phyloP scores from a whole-genome alignment of 1,140 invertebrate species.

The Cydia amplana region DNA sequence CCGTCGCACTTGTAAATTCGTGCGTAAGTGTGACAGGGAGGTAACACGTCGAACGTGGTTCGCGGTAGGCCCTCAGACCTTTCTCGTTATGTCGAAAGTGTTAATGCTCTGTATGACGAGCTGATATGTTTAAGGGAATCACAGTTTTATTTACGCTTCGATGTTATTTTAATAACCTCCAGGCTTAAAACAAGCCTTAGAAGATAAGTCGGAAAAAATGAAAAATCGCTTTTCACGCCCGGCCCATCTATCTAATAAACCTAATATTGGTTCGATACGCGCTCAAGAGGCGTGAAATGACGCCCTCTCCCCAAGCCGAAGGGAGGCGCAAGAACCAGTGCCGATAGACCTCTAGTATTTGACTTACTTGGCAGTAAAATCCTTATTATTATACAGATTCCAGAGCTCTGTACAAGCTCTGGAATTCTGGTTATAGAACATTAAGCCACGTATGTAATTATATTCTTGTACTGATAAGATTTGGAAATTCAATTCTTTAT shows the following conservation, averaged over 20 bases:
- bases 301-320: slow-evolving; percentile 34
- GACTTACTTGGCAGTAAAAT: background rate
- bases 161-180: slow-evolving; percentile 21
- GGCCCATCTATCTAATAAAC: slow-evolving; percentile 33
- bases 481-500: background rate
- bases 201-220: slow-evolving; percentile 32
- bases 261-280: slow-evolving; percentile 42
- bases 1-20: too few relatives aligned
- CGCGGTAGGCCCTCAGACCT: too few relatives aligned
- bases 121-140: background rate
- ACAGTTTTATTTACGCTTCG: slow-evolving; percentile 9
- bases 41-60: too few relatives aligned
- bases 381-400: background rate
- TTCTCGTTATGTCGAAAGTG: too few relatives aligned
- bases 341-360: background rate
- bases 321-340: slow-evolving; percentile 16
- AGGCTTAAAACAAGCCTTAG: slow-evolving; percentile 18
- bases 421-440: background rate
- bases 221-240: slow-evolving; percentile 46
- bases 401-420: slow-evolving; percentile 1
- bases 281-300: slow-evolving; percentile 55
- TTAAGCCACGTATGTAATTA: slow-evolving; percentile 26
- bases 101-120: background rate
- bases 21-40: too few relatives aligned
- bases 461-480: slow-evolving; percentile 11